Base-by-base conservation (phyloP, 2,797 vertebrate genomes). In the Diceros bicornis region DNA sequence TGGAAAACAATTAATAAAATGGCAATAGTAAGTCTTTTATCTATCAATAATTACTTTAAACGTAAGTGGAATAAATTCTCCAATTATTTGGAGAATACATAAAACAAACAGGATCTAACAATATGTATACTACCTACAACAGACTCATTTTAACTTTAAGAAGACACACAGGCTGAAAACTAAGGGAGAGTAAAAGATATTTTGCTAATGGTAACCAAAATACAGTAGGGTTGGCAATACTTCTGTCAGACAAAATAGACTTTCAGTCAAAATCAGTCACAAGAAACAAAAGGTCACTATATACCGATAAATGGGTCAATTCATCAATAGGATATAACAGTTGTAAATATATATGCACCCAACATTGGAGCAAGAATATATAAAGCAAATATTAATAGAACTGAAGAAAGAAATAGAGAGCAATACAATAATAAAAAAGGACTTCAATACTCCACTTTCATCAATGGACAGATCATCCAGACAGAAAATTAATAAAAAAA, bases 301-400 rank as follows among this genome's bases (percentile, higher is more conserved):
- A 62, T 50, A 44, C 68, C 29, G 27, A 61, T 7, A 84, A 84
- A 41, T 52, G 44, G 7, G 44, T 83, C n/a, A 41, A 62, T 52
- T 52, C n/a, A 92, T 74, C 41, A 62, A 72, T 52, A 84, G 20
- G 9, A 71, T 11, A 50, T 1, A 89, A 72, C 11, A 74, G 34
- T 1, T 91, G 23, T 47, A 71, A 72, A 29, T 17, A 83, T 82
- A 69, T 71, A 23, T 55, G 59, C 8, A 66, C 14, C 29, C 34
- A 66, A 75, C 34, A 74, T 7, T 64, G 34, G 37, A 75, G 34
- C 41, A 75, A 85, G 83, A 74, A 75, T 55, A 75, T 44, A 55
- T 55, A 75, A n/a, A 84, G 27, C 59, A 84, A 85, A 55, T 84
- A 84, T 66, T 66, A 84, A 75, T 75, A 84, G 69, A 84, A 41